Conservation (phyloP, 2,888 invertebrate species). For the Metellina segmentata region DNA sequence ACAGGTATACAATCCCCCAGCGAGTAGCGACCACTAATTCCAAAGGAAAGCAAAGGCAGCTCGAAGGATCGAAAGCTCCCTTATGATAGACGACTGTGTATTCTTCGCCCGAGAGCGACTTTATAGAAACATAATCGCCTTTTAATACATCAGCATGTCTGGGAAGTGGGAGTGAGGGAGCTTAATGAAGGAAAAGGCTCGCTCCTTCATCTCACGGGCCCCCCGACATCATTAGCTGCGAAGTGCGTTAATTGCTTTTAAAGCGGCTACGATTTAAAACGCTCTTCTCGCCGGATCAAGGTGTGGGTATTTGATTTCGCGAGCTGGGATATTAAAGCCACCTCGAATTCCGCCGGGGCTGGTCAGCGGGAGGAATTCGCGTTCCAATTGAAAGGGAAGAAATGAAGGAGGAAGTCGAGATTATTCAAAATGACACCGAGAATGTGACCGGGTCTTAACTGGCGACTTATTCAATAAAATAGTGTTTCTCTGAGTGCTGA, state of each 20-base stretch:
- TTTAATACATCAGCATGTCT: slow-evolving; percentile 66
- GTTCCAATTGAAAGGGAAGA: not conserved
- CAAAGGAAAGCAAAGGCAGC: slow-evolving; percentile 38
- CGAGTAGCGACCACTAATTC: slow-evolving; percentile 29
- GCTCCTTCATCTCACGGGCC: slow-evolving; percentile 39
- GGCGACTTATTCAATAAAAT: not conserved
- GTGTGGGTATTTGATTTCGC: slow-evolving; percentile 40
- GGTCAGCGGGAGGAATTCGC: not conserved
- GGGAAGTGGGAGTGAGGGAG: slow-evolving; percentile 8
- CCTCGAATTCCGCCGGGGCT: not conserved
- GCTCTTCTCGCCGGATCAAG: slow-evolving; percentile 22
- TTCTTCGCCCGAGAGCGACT: slow-evolving; percentile 54
- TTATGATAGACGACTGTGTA: slow-evolving; percentile 65
- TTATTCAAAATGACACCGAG: not conserved
- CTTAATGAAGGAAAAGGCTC: slow-evolving; percentile 65
- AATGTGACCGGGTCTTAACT: not conserved
- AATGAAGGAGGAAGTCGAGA: not conserved
- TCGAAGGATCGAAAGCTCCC: slow-evolving; percentile 3
- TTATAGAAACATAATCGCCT: slow-evolving; percentile 74
- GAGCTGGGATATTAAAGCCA: slow-evolving; percentile 36
- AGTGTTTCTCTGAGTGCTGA: not conserved
- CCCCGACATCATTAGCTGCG: slow-evolving; percentile 58
- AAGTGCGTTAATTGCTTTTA: slow-evolving; percentile 71
- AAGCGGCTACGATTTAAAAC: slow-evolving; percentile 69
- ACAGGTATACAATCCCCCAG: slow-evolving; percentile 39